Conservation (phyloP, 2,113 vertebrate species). For the Alexandromys fortis region DNA sequence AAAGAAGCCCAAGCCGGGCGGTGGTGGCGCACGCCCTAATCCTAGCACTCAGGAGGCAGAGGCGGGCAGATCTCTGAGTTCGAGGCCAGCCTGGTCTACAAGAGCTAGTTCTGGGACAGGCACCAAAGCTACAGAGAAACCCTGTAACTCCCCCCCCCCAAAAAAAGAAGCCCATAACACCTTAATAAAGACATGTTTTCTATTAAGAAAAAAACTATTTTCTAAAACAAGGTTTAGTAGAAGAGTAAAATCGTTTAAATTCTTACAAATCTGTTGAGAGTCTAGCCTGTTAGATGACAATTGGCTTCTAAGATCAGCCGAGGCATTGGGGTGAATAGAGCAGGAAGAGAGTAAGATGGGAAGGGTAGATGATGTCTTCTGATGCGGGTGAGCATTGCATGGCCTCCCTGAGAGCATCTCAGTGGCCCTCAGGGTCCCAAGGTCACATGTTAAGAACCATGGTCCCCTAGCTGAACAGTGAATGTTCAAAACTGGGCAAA, state of each 20-base stretch:
- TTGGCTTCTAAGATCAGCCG: neutral
- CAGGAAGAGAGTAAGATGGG: neutral
- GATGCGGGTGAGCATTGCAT: neutral
- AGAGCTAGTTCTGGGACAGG: too few relatives aligned
- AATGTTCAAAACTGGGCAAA: neutral
- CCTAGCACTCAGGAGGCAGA: too few relatives aligned
- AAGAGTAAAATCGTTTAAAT: neutral
- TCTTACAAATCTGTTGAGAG: constrained; percentile 2
- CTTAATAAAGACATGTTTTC: neutral
- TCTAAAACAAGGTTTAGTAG: constrained; percentile 18
- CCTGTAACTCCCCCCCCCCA: too few relatives aligned
- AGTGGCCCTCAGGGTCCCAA: neutral
- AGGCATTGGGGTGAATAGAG: neutral
- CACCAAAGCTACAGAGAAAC: too few relatives aligned
- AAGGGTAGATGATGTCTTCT: neutral
- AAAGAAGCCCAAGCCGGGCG: neutral
- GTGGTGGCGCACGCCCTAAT: too few relatives aligned
- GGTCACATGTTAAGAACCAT: neutral
- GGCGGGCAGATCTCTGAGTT: too few relatives aligned
- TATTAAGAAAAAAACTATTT: constrained; percentile 48
- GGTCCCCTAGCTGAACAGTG: neutral
- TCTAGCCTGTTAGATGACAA: neutral
- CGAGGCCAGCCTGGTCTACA: too few relatives aligned
- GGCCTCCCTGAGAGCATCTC: neutral
- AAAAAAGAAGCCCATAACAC: neutral